A percentile compares a stretch with the other conserved stretches of the same genome.
phyloP scores from a whole-genome alignment of 2,888 invertebrate species.

The Sphaerophoria taeniata region DNA sequence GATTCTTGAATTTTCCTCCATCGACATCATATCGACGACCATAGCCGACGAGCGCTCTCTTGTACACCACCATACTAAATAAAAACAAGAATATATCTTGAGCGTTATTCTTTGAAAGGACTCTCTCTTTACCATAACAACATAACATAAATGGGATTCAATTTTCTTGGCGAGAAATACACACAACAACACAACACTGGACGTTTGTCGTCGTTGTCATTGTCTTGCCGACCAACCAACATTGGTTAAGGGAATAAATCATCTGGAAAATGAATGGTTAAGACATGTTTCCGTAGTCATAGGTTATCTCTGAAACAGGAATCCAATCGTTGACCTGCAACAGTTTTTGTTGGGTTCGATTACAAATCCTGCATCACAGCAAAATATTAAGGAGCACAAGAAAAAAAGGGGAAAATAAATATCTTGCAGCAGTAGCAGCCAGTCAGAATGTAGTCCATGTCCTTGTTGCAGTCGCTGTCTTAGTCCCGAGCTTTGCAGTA shows the following conservation, averaged over 20 bases:
- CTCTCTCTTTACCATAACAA: conserved; percentile 7
- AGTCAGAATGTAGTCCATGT: too few relatives aligned
- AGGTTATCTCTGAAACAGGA: conserved; percentile 66
- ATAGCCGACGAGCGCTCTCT: too few relatives aligned
- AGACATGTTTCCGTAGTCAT: conserved; percentile 65
- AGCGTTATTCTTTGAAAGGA: conserved; percentile 34
- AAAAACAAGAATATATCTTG: conserved; percentile 31
- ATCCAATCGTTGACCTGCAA: conserved; percentile 70
- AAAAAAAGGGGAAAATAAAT: conserved; percentile 31
- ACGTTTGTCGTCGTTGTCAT: too few relatives aligned
- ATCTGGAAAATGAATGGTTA: conserved; percentile 70
- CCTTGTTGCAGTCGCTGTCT: too few relatives aligned
- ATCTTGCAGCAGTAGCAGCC: conserved; percentile 34
- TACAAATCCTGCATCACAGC: conserved; percentile 20
- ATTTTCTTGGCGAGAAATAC: background rate
- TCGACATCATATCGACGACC: background rate
- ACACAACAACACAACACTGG: background rate
- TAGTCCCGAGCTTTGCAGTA: background rate
- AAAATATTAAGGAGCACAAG: background rate
- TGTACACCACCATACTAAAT: conserved; percentile 30
- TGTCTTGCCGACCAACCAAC: background rate
- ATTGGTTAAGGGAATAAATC: conserved; percentile 58
- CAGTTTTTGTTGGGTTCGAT: conserved; percentile 57
- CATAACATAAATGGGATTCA: background rate
- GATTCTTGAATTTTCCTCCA: conserved; percentile 45